These are phyloP conservation scores for Zootermopsis nevadensis DNA, from an alignment of 2,888 invertebrate genomes.

Conservation along the genomic window DNA sequence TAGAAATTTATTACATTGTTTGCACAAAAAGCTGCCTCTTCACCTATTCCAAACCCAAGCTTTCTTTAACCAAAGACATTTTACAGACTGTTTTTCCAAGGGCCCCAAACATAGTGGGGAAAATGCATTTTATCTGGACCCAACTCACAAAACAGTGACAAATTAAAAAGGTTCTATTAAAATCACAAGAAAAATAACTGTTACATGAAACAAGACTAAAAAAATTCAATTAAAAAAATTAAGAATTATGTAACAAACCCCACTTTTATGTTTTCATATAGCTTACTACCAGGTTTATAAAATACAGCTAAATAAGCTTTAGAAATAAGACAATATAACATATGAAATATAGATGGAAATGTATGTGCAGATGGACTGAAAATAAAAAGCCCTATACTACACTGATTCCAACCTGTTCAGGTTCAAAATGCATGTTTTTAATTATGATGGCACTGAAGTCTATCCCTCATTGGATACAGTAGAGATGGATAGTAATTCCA, in stretches of 20 bases:
- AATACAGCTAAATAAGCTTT: neutral
- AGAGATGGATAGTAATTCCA: no score
- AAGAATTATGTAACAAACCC: neutral
- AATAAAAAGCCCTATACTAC: neutral
- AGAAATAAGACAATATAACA: neutral
- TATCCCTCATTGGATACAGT: no score
- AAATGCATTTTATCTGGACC: conserved; percentile 15
- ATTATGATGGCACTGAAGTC: no score
- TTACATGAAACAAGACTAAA: neutral
- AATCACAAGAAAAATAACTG: neutral
- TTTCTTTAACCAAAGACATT: neutral
- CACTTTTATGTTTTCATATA: neutral
- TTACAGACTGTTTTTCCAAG: conserved; percentile 3
- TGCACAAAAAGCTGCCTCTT: conserved; percentile 52
- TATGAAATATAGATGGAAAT: neutral
- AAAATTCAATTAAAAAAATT: neutral
- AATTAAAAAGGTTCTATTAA: neutral
- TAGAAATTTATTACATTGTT: conserved; percentile 30
- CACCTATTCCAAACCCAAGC: conserved; percentile 48
- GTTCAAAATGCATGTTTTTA: neutral
- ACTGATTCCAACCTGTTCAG: neutral
- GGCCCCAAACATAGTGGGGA: conserved; percentile 21
- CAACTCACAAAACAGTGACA: neutral
- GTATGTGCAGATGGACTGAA: neutral
- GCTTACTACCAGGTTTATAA: neutral